These are phyloP conservation scores for Silurus asotus DNA, from an alignment of 2,113 vertebrate species.

Conservation along the genomic window DNA sequence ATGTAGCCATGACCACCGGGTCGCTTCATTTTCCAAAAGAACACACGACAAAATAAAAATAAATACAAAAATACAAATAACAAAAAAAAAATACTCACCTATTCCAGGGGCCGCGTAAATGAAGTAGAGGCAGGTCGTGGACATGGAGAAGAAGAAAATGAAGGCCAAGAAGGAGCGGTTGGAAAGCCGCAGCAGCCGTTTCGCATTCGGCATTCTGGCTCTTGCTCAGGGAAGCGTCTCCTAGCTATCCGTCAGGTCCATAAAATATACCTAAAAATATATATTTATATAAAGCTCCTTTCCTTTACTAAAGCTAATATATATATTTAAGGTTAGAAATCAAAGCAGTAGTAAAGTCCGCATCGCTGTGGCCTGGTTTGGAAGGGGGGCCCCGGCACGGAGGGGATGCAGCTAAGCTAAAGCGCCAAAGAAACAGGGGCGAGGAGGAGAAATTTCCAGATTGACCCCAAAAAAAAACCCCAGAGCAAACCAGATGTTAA, in stretches of 20 bases:
- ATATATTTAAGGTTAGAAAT: not conserved
- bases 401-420: slow-evolving; percentile 48
- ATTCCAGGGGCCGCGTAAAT: slow-evolving; percentile 93
- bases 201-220: slow-evolving; percentile 81
- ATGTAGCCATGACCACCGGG: not conserved
- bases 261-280: slow-evolving; percentile 54
- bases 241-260: slow-evolving; percentile 65
- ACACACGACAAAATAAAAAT: not conserved
- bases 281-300: slow-evolving; percentile 7
- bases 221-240: slow-evolving; percentile 50
- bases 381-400: not conserved
- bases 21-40: not conserved
- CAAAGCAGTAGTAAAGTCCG: slow-evolving; percentile 48
- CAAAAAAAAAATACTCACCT: slow-evolving; percentile 73
- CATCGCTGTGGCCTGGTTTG: slow-evolving; percentile 49
- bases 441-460: slow-evolving; percentile 68
- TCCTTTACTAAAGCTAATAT: not conserved
- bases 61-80: not conserved
- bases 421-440: slow-evolving; percentile 48
- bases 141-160: slow-evolving; percentile 94
- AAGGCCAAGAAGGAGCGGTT: slow-evolving; percentile 92
- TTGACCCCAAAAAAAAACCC: slow-evolving; percentile 17
- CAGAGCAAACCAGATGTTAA: slow-evolving; percentile 54
- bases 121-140: slow-evolving; percentile 94
- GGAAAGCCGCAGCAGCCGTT: slow-evolving; percentile 85